Evolutionary conservation across 2,113 vertebrate genomes (phyloP).

Genomic region (Tamias sibiricus): DNA sequence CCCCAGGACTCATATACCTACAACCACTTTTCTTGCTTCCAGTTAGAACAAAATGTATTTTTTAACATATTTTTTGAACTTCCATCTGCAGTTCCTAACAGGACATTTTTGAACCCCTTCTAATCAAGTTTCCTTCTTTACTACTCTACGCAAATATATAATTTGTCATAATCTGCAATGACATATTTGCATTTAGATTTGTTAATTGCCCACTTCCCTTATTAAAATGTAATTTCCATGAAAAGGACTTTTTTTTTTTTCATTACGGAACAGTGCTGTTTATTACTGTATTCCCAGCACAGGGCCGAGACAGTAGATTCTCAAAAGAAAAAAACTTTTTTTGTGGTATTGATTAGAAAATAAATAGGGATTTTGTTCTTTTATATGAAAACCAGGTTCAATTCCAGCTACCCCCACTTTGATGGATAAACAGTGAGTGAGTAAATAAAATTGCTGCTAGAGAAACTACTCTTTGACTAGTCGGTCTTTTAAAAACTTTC

Average conservation of each 20-base stretch:
- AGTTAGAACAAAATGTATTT: constrained; percentile 6
- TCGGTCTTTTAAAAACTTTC: not conserved
- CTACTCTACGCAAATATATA: not conserved
- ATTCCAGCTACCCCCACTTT: not conserved
- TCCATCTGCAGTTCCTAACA: constrained; percentile 1
- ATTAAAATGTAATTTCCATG: not conserved
- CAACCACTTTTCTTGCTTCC: not conserved
- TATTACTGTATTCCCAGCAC: not conserved
- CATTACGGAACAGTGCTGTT: not conserved
- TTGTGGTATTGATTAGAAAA: not conserved
- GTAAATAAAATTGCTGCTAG: not conserved
- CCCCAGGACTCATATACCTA: not conserved
- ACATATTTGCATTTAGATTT: not conserved
- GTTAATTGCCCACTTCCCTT: not conserved
- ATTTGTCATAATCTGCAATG: not conserved
- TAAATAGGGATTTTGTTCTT: not conserved
- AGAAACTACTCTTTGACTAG: constrained; percentile 10
- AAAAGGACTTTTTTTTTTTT: constrained; percentile 23
- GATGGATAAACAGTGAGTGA: not conserved
- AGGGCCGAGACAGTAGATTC: not conserved
- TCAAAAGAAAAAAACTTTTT: not conserved
- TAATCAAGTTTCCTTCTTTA: not conserved
- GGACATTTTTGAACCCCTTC: not conserved
- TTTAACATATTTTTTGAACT: not conserved
- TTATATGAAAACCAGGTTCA: not conserved